Percentiles rank a stretch among this genome's conserved stretches.
Conservation (phyloP, 2,797 vertebrate genomes). For the Sebastes melanostomus region DNA sequence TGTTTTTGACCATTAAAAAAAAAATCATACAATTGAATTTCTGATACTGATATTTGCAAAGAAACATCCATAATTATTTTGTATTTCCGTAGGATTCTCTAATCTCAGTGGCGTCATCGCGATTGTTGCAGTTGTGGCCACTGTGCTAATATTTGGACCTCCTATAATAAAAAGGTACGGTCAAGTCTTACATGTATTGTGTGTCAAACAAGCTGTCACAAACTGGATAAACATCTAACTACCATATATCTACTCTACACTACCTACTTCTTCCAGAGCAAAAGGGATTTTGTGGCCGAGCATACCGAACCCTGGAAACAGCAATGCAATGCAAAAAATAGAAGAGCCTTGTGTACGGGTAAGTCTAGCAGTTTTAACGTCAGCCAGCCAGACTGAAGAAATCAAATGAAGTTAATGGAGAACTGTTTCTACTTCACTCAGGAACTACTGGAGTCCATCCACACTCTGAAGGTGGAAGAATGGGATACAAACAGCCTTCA, state of each 20-base stretch:
- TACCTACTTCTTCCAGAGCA: conserved; percentile 62
- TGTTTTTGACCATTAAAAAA: background rate
- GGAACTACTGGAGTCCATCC: conserved; percentile 65
- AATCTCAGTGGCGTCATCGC: background rate
- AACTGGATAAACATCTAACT: background rate
- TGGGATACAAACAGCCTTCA: conserved; percentile 74
- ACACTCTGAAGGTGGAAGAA: conserved; percentile 60
- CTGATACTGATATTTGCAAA: background rate
- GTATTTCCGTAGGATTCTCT: conserved; percentile 11
- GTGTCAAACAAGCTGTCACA: background rate
- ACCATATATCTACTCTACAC: background rate
- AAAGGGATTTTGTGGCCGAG: conserved; percentile 82
- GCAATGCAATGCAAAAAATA: conserved; percentile 82
- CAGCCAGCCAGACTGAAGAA: background rate
- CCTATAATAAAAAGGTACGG: conserved; percentile 71
- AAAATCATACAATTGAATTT: background rate
- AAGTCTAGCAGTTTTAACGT: background rate
- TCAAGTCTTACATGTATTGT: background rate
- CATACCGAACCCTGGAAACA: conserved; percentile 85
- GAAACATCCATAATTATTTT: background rate
- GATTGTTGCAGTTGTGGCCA: background rate
- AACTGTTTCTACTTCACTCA: conserved; percentile 26
- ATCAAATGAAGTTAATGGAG: too few species aligned
- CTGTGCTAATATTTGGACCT: conserved; percentile 48
- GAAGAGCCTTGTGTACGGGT: conserved; percentile 62